phyloP scores from a whole-genome alignment of 2,888 invertebrate species.

The Polydrusus cervinus region DNA sequence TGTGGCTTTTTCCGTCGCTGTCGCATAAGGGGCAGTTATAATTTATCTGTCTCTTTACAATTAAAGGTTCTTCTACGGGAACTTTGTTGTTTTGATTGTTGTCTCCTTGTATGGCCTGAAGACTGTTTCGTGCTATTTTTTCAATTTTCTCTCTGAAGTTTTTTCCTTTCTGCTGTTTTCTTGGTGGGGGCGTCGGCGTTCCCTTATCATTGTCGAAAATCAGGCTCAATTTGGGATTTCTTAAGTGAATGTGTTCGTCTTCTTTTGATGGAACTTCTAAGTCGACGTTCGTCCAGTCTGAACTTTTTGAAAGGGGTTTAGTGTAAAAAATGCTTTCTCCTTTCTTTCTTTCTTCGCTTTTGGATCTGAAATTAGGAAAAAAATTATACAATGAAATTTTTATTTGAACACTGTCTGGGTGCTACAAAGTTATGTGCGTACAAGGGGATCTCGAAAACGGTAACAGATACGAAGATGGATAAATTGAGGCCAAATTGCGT shows the following conservation, averaged over 20 bases:
- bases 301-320: constrained; percentile 65
- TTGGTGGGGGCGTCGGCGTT: constrained; percentile 70
- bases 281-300: constrained; percentile 74
- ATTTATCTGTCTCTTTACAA: constrained; percentile 68
- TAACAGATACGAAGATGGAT: too few species aligned
- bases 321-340: constrained; percentile 52
- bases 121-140: constrained; percentile 65
- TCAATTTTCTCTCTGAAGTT: constrained; percentile 67
- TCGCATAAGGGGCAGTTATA: constrained; percentile 69
- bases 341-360: constrained; percentile 45
- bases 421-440: too few species aligned
- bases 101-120: constrained; percentile 62
- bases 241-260: constrained; percentile 67
- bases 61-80: constrained; percentile 67
- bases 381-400: not conserved
- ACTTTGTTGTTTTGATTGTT: constrained; percentile 31
- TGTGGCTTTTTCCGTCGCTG: constrained; percentile 63
- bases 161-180: constrained; percentile 66
- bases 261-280: constrained; percentile 72
- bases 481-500: too few species aligned
- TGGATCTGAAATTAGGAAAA: constrained; percentile 58
- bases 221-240: constrained; percentile 66
- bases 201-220: constrained; percentile 67
- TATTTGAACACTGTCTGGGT: too few species aligned
- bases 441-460: too few species aligned